Percentiles rank a stretch among this genome's conserved stretches.
Evolutionary conservation across 2,888 invertebrate genomes (phyloP).

Genomic region (Parnassius glacialis): DNA sequence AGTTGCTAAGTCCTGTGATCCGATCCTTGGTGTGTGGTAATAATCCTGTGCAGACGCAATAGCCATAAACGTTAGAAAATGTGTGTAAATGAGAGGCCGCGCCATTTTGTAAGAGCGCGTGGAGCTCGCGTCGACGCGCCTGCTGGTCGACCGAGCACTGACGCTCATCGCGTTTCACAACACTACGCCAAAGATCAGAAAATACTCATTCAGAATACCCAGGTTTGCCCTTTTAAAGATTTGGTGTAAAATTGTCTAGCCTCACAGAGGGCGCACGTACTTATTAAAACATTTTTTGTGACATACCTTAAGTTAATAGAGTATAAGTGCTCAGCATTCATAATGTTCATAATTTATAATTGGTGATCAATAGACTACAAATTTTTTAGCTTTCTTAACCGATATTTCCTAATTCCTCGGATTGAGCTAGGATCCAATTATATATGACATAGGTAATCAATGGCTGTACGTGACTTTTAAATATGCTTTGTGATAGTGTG

Average conservation of each 20-base stretch:
- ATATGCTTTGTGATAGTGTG: too few relatives aligned
- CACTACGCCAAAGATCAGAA: slow-evolving; percentile 56
- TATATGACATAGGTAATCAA: too few relatives aligned
- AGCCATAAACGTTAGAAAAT: slow-evolving; percentile 52
- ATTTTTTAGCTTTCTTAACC: too few relatives aligned
- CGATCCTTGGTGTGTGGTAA: slow-evolving; percentile 58
- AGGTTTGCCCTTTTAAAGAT: not conserved
- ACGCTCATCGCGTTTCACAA: slow-evolving; percentile 66
- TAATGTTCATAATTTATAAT: too few relatives aligned
- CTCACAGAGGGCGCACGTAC: not conserved
- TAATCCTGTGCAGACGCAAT: slow-evolving; percentile 58
- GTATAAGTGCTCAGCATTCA: too few relatives aligned
- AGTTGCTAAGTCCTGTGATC: slow-evolving; percentile 63
- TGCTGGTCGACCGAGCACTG: slow-evolving; percentile 70
- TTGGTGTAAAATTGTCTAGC: not conserved
- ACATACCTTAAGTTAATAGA: too few relatives aligned
- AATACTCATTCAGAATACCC: slow-evolving; percentile 10
- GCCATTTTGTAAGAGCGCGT: slow-evolving; percentile 66
- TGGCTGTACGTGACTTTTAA: too few relatives aligned
- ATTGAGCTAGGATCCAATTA: too few relatives aligned
- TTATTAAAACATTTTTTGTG: too few relatives aligned
- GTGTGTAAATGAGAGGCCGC: slow-evolving; percentile 49
- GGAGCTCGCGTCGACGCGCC: slow-evolving; percentile 55
- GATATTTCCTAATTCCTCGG: too few relatives aligned
- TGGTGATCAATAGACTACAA: too few relatives aligned